These are phyloP conservation scores for Rhingia campestris DNA, from an alignment of 2,888 invertebrate species.

Conservation along the genomic window DNA sequence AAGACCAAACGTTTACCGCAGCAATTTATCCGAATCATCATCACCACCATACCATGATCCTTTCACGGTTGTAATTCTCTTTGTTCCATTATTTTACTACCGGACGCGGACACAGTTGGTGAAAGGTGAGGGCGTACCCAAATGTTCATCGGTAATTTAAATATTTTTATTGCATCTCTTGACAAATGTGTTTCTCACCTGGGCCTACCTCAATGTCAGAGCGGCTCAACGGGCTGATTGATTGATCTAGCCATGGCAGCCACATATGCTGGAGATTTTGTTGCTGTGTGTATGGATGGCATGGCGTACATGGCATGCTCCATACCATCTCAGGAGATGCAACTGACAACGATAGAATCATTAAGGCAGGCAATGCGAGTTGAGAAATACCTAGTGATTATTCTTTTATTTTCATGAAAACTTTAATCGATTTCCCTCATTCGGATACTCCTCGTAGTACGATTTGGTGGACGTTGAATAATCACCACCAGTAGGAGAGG, in stretches of 20 bases:
- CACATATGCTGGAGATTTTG: conserved; percentile 42
- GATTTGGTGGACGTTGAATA: conserved; percentile 57
- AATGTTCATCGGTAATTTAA: conserved; percentile 69
- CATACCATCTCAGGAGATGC: neutral
- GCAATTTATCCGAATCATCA: conserved; percentile 31
- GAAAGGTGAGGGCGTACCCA: conserved; percentile 69
- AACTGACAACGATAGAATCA: conserved; percentile 50
- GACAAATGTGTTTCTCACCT: conserved; percentile 71
- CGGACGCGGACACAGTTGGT: conserved; percentile 30
- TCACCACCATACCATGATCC: conserved; percentile 11
- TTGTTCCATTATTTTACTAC: conserved; percentile 63
- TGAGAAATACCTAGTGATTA: conserved; percentile 59
- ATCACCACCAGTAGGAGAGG: conserved; percentile 56
- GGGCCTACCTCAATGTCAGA: conserved; percentile 70
- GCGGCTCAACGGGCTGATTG: conserved; percentile 63
- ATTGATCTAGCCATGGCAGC: conserved; percentile 45
- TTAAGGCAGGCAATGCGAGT: conserved; percentile 46
- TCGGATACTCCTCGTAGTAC: conserved; percentile 2
- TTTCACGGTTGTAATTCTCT: conserved; percentile 44
- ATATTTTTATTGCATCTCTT: conserved; percentile 69
- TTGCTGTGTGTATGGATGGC: neutral
- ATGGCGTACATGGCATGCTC: neutral
- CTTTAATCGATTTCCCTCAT: conserved; percentile 49
- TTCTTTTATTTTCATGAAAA: conserved; percentile 40
- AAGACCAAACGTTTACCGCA: conserved; percentile 32